Base-by-base conservation (phyloP, 2,113 vertebrate species). In the Tursiops truncatus region DNA sequence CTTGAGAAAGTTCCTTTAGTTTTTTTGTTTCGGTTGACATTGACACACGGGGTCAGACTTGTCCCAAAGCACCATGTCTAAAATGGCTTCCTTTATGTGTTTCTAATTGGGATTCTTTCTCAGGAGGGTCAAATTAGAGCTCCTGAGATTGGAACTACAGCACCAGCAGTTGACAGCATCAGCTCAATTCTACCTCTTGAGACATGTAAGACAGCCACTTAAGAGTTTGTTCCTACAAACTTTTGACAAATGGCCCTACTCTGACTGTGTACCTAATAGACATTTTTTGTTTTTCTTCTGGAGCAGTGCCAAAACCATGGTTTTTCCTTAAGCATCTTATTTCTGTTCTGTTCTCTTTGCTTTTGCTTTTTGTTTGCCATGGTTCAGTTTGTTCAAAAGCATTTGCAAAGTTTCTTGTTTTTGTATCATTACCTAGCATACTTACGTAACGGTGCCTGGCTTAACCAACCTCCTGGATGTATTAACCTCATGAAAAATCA, bases 11-110 rank as follows among this genome's bases (percentile, higher is more conserved):
- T 95, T 92, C 41, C 95, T 98, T 98, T 93, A 94, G 96, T 84
- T 98, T 98, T 33, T 98, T 95, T 94, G 36, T 98, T 98, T 97
- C 83, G 13, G 28, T 98, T 97, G 97, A 98, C 97, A 97, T 92
- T 94, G 98, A 98, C 97, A 92, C 97, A 77, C 74, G 76, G 60
- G 95, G 95, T 98, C 98, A 97, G 95, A 79, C 95, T 96, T 95
- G 80, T 96, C 84, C 96, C 97, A 56, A 85, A 96, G 38, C 47
- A 90, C 91, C 50, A 56, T 47, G 44, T 97, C 97, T 98, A 97
- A 98, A 98, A 96, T 62, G 14, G 89, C 98, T 97, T 97, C 94
- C 98, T 98, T 98, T 96, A 95, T 98, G 92, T 11, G 0, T 95
- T 97, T 97, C 71, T 98, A 98, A 98, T 97, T 98, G 98, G 33